Evolutionary conservation across 1,140 invertebrate species (phyloP).

Genomic region (Anadara kagoshimensis): DNA sequence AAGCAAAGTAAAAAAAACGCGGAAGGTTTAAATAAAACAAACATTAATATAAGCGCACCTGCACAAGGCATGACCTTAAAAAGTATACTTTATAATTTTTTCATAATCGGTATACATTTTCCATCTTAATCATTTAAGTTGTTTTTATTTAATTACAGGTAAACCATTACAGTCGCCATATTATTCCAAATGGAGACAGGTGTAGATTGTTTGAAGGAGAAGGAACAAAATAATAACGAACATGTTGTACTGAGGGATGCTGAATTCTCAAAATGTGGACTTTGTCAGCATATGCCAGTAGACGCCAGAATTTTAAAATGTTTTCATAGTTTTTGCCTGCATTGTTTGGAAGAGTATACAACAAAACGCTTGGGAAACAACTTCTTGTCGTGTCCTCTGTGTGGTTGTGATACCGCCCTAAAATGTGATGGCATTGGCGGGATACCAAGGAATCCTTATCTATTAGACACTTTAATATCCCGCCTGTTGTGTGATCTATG

Average conservation of each 20-base stretch:
- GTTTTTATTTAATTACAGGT: too few species aligned
- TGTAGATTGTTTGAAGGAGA: too few species aligned
- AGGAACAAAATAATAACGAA: neutral
- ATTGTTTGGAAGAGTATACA: neutral
- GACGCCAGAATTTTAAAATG: neutral
- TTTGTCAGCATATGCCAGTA: neutral
- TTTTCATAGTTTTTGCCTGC: neutral
- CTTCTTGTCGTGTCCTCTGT: neutral
- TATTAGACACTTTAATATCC: neutral
- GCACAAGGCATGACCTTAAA: too few species aligned
- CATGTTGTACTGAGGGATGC: neutral
- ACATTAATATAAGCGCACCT: too few species aligned
- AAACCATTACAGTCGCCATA: too few species aligned
- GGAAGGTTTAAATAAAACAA: too few species aligned
- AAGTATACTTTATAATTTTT: too few species aligned
- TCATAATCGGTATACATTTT: too few species aligned
- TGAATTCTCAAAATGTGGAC: neutral
- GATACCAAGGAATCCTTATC: neutral
- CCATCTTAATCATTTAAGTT: too few species aligned
- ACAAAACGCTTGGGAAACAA: neutral
- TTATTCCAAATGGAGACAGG: too few species aligned
- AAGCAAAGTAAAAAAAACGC: too few species aligned
- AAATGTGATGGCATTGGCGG: neutral
- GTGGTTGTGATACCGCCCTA: neutral
- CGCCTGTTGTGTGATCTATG: conserved; percentile 19